Evolutionary conservation across 1,140 invertebrate genomes (phyloP).

Genomic region (Venustaconcha ellipsiformis): DNA sequence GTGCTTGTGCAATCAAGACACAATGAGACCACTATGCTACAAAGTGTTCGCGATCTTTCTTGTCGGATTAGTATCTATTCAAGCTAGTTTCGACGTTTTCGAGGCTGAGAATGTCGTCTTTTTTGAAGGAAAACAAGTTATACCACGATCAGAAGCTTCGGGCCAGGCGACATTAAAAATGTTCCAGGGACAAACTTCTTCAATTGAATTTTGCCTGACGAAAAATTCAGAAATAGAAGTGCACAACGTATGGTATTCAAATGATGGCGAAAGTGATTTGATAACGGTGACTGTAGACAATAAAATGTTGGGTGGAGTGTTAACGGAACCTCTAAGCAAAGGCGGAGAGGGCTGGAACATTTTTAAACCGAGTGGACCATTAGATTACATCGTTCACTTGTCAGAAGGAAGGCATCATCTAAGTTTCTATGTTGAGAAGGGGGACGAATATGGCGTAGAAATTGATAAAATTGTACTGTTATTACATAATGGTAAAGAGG

Average conservation of each 20-base stretch:
- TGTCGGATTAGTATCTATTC: no score
- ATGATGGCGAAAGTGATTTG: constrained; percentile 15
- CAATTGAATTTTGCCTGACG: no score
- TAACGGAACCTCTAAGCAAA: constrained; percentile 2
- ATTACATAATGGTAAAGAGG: neutral
- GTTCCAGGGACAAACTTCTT: constrained; percentile 2
- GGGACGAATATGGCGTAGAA: constrained; percentile 22
- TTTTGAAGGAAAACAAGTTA: neutral
- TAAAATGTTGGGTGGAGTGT: neutral
- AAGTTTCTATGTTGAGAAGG: no score
- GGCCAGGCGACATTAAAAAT: constrained; percentile 8
- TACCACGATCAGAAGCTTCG: neutral
- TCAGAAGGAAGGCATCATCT: no score
- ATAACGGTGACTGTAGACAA: constrained; percentile 15
- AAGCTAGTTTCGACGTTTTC: no score
- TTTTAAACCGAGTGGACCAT: neutral
- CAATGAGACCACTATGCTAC: no score
- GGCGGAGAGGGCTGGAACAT: constrained; percentile 13
- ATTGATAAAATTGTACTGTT: constrained; percentile 15
- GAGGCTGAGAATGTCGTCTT: no score
- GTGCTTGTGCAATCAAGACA: no score
- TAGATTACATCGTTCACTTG: neutral
- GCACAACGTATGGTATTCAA: constrained; percentile 10
- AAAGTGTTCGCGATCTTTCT: no score
- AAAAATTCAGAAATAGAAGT: constrained; percentile 6